Evolutionary conservation across 2,113 vertebrate species (phyloP), one percentile per base, ranked within the genome.

Genomic region (Ophthalmolycus amberensis): DNA sequence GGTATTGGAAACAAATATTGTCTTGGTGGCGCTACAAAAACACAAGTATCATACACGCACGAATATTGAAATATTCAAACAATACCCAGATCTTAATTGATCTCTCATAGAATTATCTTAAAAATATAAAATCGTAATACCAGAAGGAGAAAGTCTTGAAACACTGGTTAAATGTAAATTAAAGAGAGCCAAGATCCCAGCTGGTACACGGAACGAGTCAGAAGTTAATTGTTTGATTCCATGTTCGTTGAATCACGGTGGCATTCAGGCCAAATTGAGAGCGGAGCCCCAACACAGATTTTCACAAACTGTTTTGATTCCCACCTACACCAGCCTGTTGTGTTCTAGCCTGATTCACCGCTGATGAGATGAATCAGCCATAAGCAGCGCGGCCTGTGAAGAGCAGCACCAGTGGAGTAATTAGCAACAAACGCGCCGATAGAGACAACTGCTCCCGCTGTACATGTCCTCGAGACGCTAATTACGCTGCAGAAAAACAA

Each of bases 281-380:
- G 73, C 16, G 3, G 44, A 76, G 69, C n/a, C 18, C 0, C 0
- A 64, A 54, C 76, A 68, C 38, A 71, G 52, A 48, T 63, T 58
- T 50, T 4, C 50, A 77, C 65, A 84, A 76, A 74, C 27, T 59
- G 1, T 76, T 90, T 38, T 60, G 56, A 68, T 40, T 79, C 52
- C 86, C 88, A 78, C 90, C 90, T 84, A 88, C 90, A 88, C 79
- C 77, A 71, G 88, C 75, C 84, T 88, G 85, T 63, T 78, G 20
- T 60, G 77, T 12, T 75, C 77, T 73, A 62, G 74, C 40, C 68
- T 67, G 37, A 15, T 71, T 73, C 12, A 25, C 46, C 22, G 68
- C 66, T 80, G 78, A 85, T 83, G 40, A 27, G 85, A 91, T 91
- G 84, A 93, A 82, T 92, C 89, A 90, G 84, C 50, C 74, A 50